Percentiles rank a stretch among this genome's conserved stretches.
These are phyloP conservation scores for Sebastes wilsoni DNA, from an alignment of 2,797 vertebrate species.

Conservation along the genomic window DNA sequence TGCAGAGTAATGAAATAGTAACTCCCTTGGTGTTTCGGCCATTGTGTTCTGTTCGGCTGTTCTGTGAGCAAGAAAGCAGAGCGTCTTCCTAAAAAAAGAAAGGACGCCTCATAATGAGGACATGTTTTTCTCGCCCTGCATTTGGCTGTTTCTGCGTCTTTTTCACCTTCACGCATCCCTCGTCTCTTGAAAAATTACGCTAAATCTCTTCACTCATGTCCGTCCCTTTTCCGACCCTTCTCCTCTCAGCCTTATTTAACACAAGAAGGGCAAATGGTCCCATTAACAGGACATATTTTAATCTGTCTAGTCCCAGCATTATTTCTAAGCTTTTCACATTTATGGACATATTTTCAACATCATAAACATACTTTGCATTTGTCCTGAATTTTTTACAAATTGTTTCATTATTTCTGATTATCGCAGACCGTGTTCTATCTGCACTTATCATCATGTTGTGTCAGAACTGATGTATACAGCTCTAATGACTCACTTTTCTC, in stretches of 20 bases:
- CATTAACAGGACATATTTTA: neutral
- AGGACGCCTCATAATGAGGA: constrained; percentile 17
- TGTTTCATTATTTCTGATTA: neutral
- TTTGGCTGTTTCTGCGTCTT: neutral
- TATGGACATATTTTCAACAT: neutral
- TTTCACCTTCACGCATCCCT: neutral
- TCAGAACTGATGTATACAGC: neutral
- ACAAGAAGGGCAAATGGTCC: neutral
- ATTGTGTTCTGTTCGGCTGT: constrained; percentile 1
- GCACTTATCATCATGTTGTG: neutral
- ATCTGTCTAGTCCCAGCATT: neutral
- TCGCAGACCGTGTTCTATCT: neutral
- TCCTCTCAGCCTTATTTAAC: neutral
- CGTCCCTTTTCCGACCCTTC: neutral
- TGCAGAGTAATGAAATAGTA: constrained; percentile 22
- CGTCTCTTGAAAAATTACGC: neutral
- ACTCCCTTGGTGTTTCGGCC: constrained; percentile 11
- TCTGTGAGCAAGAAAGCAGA: constrained; percentile 5
- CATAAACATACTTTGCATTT: neutral
- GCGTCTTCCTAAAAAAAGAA: neutral
- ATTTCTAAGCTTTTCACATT: neutral
- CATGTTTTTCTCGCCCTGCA: neutral
- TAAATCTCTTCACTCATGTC: neutral
- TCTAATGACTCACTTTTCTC: neutral
- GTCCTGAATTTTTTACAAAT: neutral